These are phyloP conservation scores for Pheosia gnoma DNA, from an alignment of 2,888 invertebrate genomes.

Conservation along the genomic window DNA sequence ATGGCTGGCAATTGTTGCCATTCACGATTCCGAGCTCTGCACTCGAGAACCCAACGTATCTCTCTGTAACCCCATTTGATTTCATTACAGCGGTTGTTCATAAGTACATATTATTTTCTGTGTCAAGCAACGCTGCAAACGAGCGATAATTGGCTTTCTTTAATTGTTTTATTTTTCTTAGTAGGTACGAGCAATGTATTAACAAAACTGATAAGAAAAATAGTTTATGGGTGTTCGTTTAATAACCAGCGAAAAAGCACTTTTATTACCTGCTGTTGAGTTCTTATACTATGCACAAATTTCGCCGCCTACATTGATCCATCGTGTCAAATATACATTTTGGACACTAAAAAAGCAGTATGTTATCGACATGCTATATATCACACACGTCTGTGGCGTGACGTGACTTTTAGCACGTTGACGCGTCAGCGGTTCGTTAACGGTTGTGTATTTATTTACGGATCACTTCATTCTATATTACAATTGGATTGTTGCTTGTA, in stretches of 20 bases:
- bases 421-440: conserved; percentile 20
- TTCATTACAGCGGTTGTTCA: not conserved
- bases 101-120: not conserved
- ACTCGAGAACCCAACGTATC: not conserved
- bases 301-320: too few relatives aligned
- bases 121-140: not conserved
- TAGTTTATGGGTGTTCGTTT: too few relatives aligned
- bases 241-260: too few relatives aligned
- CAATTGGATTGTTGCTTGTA: not conserved
- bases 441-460: conserved; percentile 25
- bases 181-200: not conserved
- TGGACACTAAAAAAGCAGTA: conserved; percentile 11
- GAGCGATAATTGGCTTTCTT: not conserved
- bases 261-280: too few relatives aligned
- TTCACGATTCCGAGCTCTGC: not conserved
- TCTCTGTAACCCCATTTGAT: not conserved
- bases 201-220: too few relatives aligned
- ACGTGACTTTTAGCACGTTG: conserved; percentile 23
- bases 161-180: not conserved
- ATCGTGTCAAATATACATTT: conserved; percentile 9
- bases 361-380: conserved; percentile 26
- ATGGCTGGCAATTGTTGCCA: not conserved
- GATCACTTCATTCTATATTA: conserved; percentile 12
- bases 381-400: conserved; percentile 14
- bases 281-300: too few relatives aligned